Evolutionary conservation across 30 jellyfish, hydroid and myxozoan species (phyloP).

Genomic region (Pelagia noctiluca): DNA sequence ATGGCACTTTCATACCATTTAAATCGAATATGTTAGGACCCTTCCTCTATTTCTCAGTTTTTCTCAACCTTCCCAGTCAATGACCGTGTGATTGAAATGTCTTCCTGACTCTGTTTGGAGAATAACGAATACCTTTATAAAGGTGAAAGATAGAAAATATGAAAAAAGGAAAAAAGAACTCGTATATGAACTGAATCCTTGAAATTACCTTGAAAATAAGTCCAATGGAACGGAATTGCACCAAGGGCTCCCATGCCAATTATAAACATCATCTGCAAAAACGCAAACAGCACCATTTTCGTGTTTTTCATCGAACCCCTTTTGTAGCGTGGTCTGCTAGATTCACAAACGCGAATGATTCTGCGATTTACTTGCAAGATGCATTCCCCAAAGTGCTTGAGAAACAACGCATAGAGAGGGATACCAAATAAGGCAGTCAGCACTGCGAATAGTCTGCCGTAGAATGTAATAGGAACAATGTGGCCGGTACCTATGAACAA

Average conservation of each 20-base stretch:
- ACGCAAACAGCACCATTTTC: constrained; percentile 51
- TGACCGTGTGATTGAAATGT: no score
- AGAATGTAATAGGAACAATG: constrained; percentile 64
- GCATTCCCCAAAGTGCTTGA: constrained; percentile 77
- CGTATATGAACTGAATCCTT: no score
- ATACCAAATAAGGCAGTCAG: constrained; percentile 64
- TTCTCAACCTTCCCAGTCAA: no score
- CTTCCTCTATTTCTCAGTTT: no score
- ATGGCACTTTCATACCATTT: no score
- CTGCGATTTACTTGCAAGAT: constrained; percentile 41
- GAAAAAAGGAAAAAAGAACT: background rate
- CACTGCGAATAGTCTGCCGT: constrained; percentile 63
- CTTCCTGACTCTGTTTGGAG: no score
- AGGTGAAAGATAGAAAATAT: no score
- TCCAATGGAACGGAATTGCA: constrained; percentile 69
- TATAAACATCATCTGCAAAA: constrained; percentile 46
- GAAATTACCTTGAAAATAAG: constrained; percentile 70
- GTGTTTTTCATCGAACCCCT: constrained; percentile 33
- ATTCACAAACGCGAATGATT: constrained; percentile 11
- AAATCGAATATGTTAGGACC: no score
- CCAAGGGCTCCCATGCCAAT: constrained; percentile 72
- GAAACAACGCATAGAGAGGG: constrained; percentile 65
- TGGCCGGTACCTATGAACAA: constrained; percentile 61
- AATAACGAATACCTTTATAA: no score
- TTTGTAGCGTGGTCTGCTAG: constrained; percentile 3